Percentiles rank a stretch among this genome's conserved stretches.
These are phyloP conservation scores for Tauraco hartlaubi DNA, from an alignment of 2,797 vertebrate genomes.

Conservation along the genomic window DNA sequence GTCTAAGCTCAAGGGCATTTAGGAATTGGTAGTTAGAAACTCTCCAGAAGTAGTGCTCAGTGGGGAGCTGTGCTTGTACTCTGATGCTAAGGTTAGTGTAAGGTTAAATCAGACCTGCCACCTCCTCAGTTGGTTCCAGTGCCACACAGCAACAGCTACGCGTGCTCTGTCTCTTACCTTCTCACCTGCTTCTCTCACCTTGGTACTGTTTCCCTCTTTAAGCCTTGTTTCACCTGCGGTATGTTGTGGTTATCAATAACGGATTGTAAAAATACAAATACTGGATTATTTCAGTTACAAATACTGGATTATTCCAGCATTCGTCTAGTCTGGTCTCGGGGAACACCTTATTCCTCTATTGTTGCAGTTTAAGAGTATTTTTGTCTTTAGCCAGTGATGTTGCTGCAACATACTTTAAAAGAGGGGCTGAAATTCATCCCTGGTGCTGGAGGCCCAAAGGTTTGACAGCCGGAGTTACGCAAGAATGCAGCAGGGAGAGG, in stretches of 20 bases:
- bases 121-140: neutral
- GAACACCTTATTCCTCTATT: neutral
- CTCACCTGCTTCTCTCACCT: neutral
- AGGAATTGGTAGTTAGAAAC: neutral
- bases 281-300: neutral
- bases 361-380: neutral
- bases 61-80: neutral
- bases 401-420: neutral
- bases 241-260: neutral
- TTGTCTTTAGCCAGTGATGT: neutral
- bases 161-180: neutral
- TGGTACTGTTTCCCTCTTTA: neutral
- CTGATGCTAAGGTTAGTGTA: neutral
- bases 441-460: neutral
- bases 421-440: neutral
- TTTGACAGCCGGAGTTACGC: neutral
- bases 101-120: neutral
- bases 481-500: conserved; percentile 30
- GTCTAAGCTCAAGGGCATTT: neutral
- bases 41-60: neutral
- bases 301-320: neutral
- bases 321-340: neutral
- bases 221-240: neutral
- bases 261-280: neutral
- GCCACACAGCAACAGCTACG: neutral